phyloP scores from a whole-genome alignment of 64 coral and sea anemone species.

The Trachythela sp. region DNA sequence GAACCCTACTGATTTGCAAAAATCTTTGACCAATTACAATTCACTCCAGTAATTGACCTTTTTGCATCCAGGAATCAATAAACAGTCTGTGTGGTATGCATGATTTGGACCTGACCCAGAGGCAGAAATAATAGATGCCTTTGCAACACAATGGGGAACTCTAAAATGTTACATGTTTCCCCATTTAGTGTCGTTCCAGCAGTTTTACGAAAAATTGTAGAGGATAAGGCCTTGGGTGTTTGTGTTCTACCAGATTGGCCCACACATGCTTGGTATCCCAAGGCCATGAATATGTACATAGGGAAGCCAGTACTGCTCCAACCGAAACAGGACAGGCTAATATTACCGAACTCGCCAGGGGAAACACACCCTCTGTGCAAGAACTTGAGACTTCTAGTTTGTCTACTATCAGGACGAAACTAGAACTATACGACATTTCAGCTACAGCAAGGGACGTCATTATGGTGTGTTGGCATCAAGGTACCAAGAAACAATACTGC shows the following conservation, averaged over 20 bases:
- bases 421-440: not conserved
- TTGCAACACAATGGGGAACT: no score
- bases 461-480: not conserved
- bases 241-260: no score
- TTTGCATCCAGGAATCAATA: not conserved
- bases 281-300: not conserved
- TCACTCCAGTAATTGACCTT: not conserved
- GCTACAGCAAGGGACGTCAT: not conserved
- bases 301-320: not conserved
- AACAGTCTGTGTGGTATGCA: no score
- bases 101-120: not conserved
- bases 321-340: not conserved
- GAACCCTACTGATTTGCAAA: slow-evolving; percentile 20
- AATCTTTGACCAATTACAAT: not conserved
- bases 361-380: not conserved
- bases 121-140: no score
- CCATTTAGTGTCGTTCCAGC: no score
- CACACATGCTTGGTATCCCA: no score
- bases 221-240: no score
- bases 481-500: not conserved
- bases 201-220: no score
- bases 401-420: not conserved
- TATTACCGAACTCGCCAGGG: not conserved
- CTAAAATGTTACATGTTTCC: no score
- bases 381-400: not conserved